Evolutionary conservation across 2,888 invertebrate genomes (phyloP).

Genomic region (Plemyria rubiginata): DNA sequence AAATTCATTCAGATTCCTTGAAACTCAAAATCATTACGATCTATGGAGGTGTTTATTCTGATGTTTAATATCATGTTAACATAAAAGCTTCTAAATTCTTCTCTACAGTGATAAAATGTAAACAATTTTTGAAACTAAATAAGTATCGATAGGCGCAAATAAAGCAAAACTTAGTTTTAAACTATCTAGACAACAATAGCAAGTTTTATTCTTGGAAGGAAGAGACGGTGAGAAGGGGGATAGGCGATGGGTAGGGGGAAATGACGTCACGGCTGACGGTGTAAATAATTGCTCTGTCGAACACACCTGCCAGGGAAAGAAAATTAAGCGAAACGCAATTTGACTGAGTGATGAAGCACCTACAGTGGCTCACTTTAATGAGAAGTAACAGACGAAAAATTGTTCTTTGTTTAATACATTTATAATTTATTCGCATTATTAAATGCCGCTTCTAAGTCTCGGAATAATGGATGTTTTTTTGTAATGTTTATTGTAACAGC

Average conservation of each 20-base stretch:
- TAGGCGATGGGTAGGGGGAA: conserved; percentile 44
- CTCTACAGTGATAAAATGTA: too few relatives aligned
- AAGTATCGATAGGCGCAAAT: conserved; percentile 50
- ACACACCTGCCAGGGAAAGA: conserved; percentile 84
- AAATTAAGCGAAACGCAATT: conserved; percentile 85
- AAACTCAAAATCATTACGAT: too few relatives aligned
- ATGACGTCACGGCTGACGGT: conserved; percentile 79
- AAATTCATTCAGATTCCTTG: too few relatives aligned
- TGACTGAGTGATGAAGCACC: conserved; percentile 84
- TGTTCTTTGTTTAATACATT: conserved; percentile 69
- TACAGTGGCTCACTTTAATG: conserved; percentile 81
- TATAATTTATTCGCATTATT: conserved; percentile 54
- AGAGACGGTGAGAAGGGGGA: conserved; percentile 40
- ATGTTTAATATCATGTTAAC: too few relatives aligned
- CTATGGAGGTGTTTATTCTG: too few relatives aligned
- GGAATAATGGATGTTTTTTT: neutral
- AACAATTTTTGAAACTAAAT: too few relatives aligned
- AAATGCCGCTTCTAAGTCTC: conserved; percentile 18
- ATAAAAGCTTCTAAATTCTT: too few relatives aligned
- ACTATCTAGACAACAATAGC: conserved; percentile 71
- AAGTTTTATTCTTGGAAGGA: conserved; percentile 63
- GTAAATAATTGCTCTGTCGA: conserved; percentile 85
- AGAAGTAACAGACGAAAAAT: conserved; percentile 80
- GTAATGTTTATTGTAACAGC: neutral
- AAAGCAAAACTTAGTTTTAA: conserved; percentile 61